Base-by-base conservation (phyloP, 2,888 invertebrate species). In the Chymomyza caudatula region DNA sequence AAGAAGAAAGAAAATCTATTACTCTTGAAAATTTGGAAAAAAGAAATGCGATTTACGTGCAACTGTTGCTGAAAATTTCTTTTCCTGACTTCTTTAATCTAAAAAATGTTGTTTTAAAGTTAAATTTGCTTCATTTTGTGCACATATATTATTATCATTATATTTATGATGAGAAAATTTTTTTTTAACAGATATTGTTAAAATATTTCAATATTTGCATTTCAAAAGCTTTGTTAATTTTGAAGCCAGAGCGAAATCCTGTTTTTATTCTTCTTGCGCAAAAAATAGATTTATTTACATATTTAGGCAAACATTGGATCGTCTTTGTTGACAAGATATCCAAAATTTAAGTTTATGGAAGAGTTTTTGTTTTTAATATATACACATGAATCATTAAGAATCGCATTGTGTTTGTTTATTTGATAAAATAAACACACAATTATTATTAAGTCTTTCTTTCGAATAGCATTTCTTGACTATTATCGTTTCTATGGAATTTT, bases 301-400 rank as follows among this genome's bases (percentile, higher is more conserved):
- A 15, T 43, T 6, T 63, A 20, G 57, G 51, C 57, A 37, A 37
- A 63, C 63, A 55, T 68, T 57, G 60, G 69, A 65, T 11, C 8
- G 29, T 37, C 29, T 37, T 3, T 13, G 15, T 47, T 19, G 15
- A 47, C 47, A 58, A 44, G 25, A 43, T 43, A 59, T 23, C 43
- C 4, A 42, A 58, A 20, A 37, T n/a, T 43, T 25, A 20, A 43
- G 29, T 11, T 37, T 11, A 11, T 2, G 29, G 11, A 19, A 13
- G 22, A 51, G 8, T 37, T 52, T 56, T 11, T 37, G 11, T 29
- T 15, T 29, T 53, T 37, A 47, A 17, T 42, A 2, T 29, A 20
- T 57, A 52, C 29, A 29, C 0, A 29, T 29, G 29, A 29, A 29
- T 29, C 8, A 29, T 29, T 37, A 11, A 37, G 29, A 37, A 49